Base-by-base conservation (phyloP, 2,888 invertebrate species). In the Drosophila demipolita region DNA sequence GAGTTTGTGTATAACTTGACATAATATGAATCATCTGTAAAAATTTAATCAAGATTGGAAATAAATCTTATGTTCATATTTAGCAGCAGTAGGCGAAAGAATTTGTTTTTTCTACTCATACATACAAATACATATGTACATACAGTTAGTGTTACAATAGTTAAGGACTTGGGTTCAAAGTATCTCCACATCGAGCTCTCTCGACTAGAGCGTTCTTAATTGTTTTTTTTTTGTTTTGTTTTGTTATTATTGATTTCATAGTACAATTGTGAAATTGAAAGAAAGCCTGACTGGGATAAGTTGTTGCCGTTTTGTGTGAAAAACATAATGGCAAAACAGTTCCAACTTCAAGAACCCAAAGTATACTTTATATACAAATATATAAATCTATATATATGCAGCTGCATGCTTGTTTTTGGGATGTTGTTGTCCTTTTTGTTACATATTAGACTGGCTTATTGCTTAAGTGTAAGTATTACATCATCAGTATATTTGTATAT, bases 281-380 rank as follows among this genome's bases (percentile, higher is more conserved):
- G 36, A 54, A 50, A 29, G 61, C 38, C 53, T 66, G 52, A n/a
- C 33, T 17, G 45, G 52, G 38, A 53, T 32, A 38, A 33, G 52
- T 53, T 66, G 59, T 48, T 61, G 66, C 32, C 65, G 45, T 42
- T 57, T 78, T 48, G 61, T 72, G 15, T 45, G 45, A 15, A 15
- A 45, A 45, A 23, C 45, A 45, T 45, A 8, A 45, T 45, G 15
- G 45, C 45, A 55, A 26, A 26, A 55, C 38, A 55, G 38, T 26
- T 12, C 38, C 38, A 26, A 29, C 12, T 38, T 55, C 55, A 55
- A 15, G 38, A 55, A 26, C 38, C 55, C 55, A 26, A 29, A 29
- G 36, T 38, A 29, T 29, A 55, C 38, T n/a, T 68, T 77, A 75
- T 77, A 75, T 75, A 78, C 78, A 77, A 62, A 66, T 59, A 63